Evolutionary conservation across 37 sponge, comb jelly and placozoan species (phyloP).

Genomic region (Cliona cf. orientalis): DNA sequence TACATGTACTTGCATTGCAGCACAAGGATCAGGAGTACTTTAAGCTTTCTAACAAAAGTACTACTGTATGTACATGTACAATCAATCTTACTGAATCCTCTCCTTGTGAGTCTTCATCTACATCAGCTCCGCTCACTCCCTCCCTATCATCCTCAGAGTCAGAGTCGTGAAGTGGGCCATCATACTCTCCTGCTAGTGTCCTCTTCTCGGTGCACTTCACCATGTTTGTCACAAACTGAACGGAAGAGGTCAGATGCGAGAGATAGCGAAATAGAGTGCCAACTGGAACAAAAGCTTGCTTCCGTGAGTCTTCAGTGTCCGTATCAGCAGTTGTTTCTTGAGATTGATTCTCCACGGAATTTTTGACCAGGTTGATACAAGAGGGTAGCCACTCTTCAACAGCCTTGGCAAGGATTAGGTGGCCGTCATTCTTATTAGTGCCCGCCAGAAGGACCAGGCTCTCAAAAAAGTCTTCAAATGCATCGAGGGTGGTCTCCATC

Average conservation of each 20-base stretch:
- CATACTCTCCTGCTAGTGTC: conserved; percentile 52
- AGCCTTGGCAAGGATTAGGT: conserved; percentile 48
- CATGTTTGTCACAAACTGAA: conserved; percentile 38
- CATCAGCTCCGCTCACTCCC: conserved; percentile 8
- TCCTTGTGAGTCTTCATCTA: conserved; percentile 42
- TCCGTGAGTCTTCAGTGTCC: background rate
- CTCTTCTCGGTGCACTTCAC: conserved; percentile 40
- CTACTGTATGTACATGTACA: background rate
- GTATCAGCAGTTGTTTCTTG: background rate
- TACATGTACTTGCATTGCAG: background rate
- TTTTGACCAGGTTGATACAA: conserved; percentile 5
- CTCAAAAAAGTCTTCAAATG: conserved; percentile 59
- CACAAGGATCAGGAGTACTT: background rate
- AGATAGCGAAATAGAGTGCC: conserved; percentile 48
- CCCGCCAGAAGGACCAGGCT: conserved; percentile 55
- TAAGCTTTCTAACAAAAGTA: background rate
- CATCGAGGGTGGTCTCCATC: background rate
- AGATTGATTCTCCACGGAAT: background rate
- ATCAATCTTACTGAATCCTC: conserved; percentile 57
- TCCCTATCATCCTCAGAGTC: conserved; percentile 33
- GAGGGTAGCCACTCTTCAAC: conserved; percentile 62
- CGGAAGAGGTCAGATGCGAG: conserved; percentile 52
- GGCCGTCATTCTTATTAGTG: conserved; percentile 49
- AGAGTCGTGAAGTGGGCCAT: conserved; percentile 21
- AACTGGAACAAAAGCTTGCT: conserved; percentile 14